A percentile compares a stretch with the other conserved stretches of the same genome.
Conservation (phyloP, 2,113 vertebrate species). For the Parotia lawesii region DNA sequence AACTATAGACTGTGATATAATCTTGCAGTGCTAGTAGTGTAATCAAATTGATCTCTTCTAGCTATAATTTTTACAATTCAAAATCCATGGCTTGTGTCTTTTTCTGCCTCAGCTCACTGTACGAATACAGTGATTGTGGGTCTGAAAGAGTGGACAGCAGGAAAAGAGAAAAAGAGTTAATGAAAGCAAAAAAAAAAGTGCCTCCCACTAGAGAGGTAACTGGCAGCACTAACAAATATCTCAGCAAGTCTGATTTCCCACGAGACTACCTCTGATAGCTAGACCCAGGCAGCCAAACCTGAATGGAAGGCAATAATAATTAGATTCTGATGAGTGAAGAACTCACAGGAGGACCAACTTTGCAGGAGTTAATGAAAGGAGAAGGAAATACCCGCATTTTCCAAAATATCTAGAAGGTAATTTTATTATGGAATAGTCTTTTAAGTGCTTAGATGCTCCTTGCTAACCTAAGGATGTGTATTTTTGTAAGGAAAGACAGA, state of each 20-base stretch:
- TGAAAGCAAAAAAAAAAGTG: slow-evolving; percentile 41
- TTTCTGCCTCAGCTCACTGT: slow-evolving; percentile 24
- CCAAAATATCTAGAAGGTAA: slow-evolving; percentile 5
- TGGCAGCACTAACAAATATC: slow-evolving; percentile 60
- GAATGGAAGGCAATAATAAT: slow-evolving; percentile 72
- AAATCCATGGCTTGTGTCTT: slow-evolving; percentile 3
- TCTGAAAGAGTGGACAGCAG: slow-evolving; percentile 32
- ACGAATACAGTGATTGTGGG: neutral
- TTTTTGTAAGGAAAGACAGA: neutral
- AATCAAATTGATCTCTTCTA: slow-evolving; percentile 29
- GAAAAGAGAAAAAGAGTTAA: slow-evolving; percentile 64
- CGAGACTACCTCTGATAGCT: slow-evolving; percentile 23
- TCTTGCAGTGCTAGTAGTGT: neutral
- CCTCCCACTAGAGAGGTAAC: slow-evolving; percentile 18
- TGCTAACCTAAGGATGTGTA: neutral
- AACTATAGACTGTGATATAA: neutral
- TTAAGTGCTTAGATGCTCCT: slow-evolving; percentile 11
- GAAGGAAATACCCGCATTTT: slow-evolving; percentile 46
- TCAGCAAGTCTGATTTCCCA: slow-evolving; percentile 68
- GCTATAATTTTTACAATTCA: slow-evolving; percentile 35
- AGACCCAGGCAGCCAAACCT: slow-evolving; percentile 34
- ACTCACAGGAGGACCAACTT: slow-evolving; percentile 36
- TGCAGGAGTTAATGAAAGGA: slow-evolving; percentile 63
- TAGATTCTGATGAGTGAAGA: slow-evolving; percentile 70
- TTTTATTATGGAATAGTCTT: slow-evolving; percentile 12